Base-by-base conservation (phyloP, 2,797 vertebrate genomes). In the Sebastes oblongus region DNA sequence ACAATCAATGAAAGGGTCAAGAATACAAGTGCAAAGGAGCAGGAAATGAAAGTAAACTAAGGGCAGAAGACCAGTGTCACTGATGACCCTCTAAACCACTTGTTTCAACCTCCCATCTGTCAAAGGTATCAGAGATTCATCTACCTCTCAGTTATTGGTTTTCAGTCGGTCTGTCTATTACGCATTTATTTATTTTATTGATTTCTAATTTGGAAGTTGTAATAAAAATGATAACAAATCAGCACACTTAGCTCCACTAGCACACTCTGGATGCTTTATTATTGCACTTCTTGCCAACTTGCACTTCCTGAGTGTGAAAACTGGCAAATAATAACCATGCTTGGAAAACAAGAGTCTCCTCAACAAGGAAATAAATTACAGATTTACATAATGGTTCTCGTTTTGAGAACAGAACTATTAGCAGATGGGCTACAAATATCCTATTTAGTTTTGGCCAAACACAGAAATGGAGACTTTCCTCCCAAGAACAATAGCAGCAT, bases 21-120 rank as follows among this genome's bases (percentile, higher is more conserved):
- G 66, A 81, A 64, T 8, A 22, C 36, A 60, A 68, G 36, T 20
- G 55, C 32, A 54, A 13, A 81, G 12, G 5, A 62, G 24, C 12
- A 50, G 70, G 52, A 87, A 60, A 72, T 55, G 1, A 69, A 78
- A 61, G 59, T 55, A 60, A 70, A 75, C 1, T 50, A 4, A 65
- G 22, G 29, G 24, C n/a, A 34, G 32, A 13, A 14, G 27, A 81
- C 42, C 36, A 3, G 9, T n/a, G 52, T 62, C 46, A 18, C 24
- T 39, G 36, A 71, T 32, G 66, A 79, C 75, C 5, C 22, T 72
- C 12, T 16, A 13, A 73, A 71, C 9, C 60, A 36, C 52, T 70
- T 50, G 56, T 60, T 80, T 54, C 42, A 67, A 20, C 27, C 64
- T 72, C 39, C 39, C 14, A 42, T 67, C 39, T 64, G 39, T 16